Conservation (phyloP, 2,888 invertebrate genomes). For the Tricholauxania praeusta region DNA sequence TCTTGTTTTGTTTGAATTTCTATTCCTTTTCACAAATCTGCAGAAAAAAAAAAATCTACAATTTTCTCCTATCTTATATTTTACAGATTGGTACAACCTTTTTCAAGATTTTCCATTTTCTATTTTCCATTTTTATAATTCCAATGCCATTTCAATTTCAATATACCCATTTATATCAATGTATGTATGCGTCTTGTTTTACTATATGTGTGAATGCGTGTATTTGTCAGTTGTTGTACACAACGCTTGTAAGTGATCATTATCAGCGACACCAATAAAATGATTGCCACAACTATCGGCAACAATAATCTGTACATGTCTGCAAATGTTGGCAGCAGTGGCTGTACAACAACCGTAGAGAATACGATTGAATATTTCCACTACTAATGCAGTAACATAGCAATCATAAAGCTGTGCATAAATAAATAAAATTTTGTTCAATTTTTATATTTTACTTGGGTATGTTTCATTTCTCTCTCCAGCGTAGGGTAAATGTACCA, state of each 20-base stretch:
- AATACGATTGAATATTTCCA: neutral
- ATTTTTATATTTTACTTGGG: neutral
- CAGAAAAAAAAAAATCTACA: no score
- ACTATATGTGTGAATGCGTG: neutral
- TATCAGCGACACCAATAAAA: constrained; percentile 63
- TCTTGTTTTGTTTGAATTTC: no score
- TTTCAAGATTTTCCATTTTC: no score
- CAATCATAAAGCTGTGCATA: constrained; percentile 35
- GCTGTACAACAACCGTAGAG: constrained; percentile 27
- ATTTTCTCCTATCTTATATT: no score
- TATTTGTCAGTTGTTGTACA: constrained; percentile 1
- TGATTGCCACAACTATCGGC: constrained; percentile 58
- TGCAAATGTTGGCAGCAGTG: constrained; percentile 37
- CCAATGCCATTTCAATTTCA: no score
- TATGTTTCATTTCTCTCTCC: no score
- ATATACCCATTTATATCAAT: no score
- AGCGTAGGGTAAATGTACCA: no score
- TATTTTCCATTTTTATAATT: no score
- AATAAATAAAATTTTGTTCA: constrained; percentile 32
- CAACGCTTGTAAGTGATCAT: constrained; percentile 47
- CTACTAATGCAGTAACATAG: constrained; percentile 25
- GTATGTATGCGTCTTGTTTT: no score
- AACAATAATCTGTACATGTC: constrained; percentile 40
- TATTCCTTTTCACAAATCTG: no score
- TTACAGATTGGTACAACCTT: no score